A percentile compares a stretch with the other conserved stretches of the same genome.
Conservation (phyloP, 53 echinoderm and acorn worm genomes). For the Astropecten irregularis region DNA sequence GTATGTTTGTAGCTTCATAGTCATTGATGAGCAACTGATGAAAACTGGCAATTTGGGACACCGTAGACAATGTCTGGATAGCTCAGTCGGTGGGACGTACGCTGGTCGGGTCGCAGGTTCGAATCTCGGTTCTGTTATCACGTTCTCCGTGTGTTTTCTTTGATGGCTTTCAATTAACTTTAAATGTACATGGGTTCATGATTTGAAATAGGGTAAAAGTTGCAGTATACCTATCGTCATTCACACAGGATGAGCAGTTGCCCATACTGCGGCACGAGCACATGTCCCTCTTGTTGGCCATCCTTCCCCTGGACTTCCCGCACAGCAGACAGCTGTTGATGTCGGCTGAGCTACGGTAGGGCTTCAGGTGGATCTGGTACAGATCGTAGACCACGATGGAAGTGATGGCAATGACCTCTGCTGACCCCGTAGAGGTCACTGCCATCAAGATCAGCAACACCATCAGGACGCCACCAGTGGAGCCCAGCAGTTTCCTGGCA, state of each 20-base stretch:
- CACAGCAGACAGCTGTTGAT: slow-evolving; percentile 89
- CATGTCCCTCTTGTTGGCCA: slow-evolving; percentile 84
- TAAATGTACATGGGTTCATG: too few species aligned
- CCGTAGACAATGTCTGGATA: too few species aligned
- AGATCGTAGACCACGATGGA: slow-evolving; percentile 93
- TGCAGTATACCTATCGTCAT: slow-evolving; percentile 76
- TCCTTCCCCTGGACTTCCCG: slow-evolving; percentile 88
- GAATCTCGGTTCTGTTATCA: too few species aligned
- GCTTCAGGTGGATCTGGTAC: slow-evolving; percentile 93
- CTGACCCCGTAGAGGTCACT: slow-evolving; percentile 96
- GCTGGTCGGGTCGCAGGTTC: too few species aligned
- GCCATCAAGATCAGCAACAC: slow-evolving; percentile 91
- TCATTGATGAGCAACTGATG: too few species aligned
- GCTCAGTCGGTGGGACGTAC: too few species aligned
- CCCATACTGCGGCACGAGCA: slow-evolving; percentile 85
- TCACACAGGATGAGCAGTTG: slow-evolving; percentile 65
- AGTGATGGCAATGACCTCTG: slow-evolving; percentile 95
- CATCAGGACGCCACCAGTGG: slow-evolving; percentile 77
- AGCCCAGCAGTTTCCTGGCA: slow-evolving; percentile 82
- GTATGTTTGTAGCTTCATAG: too few species aligned
- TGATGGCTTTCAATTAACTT: too few species aligned
- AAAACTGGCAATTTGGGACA: too few species aligned
- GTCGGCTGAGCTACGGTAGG: slow-evolving; percentile 78
- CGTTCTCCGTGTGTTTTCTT: too few species aligned
- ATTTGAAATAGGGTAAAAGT: too few species aligned